Base-by-base conservation (phyloP, 1,140 invertebrate genomes). In the Drosophila sp. region DNA sequence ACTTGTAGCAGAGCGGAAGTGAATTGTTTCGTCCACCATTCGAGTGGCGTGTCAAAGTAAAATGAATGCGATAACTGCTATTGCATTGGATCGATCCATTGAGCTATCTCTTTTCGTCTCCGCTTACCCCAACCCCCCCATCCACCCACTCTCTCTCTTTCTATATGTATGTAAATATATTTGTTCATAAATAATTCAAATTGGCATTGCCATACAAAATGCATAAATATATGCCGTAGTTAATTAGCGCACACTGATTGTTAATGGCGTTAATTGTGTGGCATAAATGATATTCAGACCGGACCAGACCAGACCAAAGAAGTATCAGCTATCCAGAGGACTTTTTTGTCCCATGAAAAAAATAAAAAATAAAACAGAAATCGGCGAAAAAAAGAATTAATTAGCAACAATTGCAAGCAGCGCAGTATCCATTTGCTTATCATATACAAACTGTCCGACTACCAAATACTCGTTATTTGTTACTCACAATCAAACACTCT, bases 191-290 rank as follows among this genome's bases (percentile, higher is more conserved):
- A 77, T 66, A 71, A 77, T 57, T 61, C 38, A 32, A 23, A 11
- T 47, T 71, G 55, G 62, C 61, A 71, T 38, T 76, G 17, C 17
- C 73, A 76, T 78, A 68, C 61, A 78, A 77, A 71, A 61, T 77
- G 33, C 54, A 77, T 77, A 63, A 67, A 61, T 72, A 47, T 68
- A 67, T 63, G 78, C 44, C 58, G 50, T 47, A 83, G 76, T 87
- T 87, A 87, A 87, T 87, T 87, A 87, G 67, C 76, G 68, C 68
- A 62, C 79, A 67, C 50, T 58, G 79, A 80, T 72, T 89, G 82
- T 87, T 72, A 87, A 89, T 83, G 70, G 76, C 79, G 76, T 87
- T 87, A 84, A 84, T 84, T 85, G 73, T 66, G 63, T 60, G 66
- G 40, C 73, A 74, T 78, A 71, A 76, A 80, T 80, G 78, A 80